These are phyloP conservation scores for Apostichopus californicus DNA, from an alignment of 35 echinoderm and acorn worm species.

Conservation along the genomic window DNA sequence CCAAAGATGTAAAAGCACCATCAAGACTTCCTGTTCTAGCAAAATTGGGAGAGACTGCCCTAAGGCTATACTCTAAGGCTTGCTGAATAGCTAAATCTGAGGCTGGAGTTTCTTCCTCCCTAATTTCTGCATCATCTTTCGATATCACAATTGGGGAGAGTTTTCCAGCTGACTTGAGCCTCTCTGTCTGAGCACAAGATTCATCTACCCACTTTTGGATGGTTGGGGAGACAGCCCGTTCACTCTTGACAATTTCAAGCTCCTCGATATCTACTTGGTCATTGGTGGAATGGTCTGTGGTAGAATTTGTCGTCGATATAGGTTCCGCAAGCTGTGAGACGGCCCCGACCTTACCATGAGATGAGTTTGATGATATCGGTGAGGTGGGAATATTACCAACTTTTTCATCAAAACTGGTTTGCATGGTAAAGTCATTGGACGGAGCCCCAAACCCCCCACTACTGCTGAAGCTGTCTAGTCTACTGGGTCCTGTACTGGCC, in stretches of 20 bases:
- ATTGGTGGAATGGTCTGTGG: not conserved
- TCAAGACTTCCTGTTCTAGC: conserved; percentile 74
- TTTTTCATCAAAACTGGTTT: conserved; percentile 41
- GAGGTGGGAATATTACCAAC: not conserved
- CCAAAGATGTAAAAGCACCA: conserved; percentile 49
- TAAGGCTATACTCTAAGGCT: conserved; percentile 27
- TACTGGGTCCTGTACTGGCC: conserved; percentile 68
- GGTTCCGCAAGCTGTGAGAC: not conserved
- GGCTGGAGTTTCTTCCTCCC: not conserved
- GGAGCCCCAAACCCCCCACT: not conserved
- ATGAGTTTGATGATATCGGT: conserved; percentile 2
- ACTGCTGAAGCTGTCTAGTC: conserved; percentile 75
- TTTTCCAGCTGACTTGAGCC: not conserved
- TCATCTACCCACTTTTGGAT: conserved; percentile 47
- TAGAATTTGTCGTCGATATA: not conserved
- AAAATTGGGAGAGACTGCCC: conserved; percentile 50
- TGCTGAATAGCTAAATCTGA: conserved; percentile 23
- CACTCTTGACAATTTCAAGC: not conserved
- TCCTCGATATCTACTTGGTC: conserved; percentile 4
- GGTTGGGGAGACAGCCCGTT: conserved; percentile 36
- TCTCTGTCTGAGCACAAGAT: conserved; percentile 46
- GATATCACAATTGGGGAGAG: not conserved
- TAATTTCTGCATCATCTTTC: not conserved
- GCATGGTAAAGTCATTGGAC: conserved; percentile 25
- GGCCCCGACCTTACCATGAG: not conserved